phyloP scores from a whole-genome alignment of 2,888 invertebrate species.

The Tenthredo livida region DNA sequence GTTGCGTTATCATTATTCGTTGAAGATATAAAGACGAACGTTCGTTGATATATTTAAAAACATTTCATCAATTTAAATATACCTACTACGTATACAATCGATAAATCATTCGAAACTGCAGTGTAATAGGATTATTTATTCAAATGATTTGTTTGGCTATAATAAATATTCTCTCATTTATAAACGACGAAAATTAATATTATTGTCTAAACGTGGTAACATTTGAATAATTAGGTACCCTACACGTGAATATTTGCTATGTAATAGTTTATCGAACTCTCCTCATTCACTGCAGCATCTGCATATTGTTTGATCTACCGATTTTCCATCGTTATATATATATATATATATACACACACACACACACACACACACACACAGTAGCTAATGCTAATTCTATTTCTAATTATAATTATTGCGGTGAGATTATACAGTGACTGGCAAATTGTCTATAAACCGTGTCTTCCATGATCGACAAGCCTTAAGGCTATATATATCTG shows the following conservation, averaged over 20 bases:
- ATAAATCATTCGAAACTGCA: neutral
- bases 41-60: neutral
- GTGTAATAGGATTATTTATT: neutral
- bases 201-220: neutral
- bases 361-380: neutral
- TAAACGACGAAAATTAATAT: too few species aligned
- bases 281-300: too few species aligned
- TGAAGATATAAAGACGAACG: neutral
- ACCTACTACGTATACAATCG: neutral
- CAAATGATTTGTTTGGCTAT: neutral
- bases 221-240: neutral
- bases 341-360: neutral
- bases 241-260: neutral
- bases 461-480: neutral
- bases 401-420: neutral
- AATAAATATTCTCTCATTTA: neutral
- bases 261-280: neutral
- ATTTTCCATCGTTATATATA: neutral
- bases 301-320: neutral
- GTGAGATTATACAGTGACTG: neutral
- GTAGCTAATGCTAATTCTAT: neutral
- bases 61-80: neutral
- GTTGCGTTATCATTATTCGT: neutral
- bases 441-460: neutral
- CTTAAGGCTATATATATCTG: constrained; percentile 4